Evolutionary conservation across 2,888 invertebrate genomes (phyloP).

Genomic region (Morpho helenor): DNA sequence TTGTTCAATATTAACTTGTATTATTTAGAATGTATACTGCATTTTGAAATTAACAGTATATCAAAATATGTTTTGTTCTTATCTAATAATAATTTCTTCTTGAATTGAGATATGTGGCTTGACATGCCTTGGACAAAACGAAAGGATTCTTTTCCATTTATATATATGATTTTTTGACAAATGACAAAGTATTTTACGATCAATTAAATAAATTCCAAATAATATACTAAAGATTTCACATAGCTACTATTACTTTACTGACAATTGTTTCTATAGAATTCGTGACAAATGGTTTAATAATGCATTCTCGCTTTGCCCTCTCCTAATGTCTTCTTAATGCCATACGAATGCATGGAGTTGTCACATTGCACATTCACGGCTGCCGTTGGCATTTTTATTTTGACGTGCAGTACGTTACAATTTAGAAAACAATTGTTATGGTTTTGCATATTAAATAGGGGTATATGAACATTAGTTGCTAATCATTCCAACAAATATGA

Average conservation of each 20-base stretch:
- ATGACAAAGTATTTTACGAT: too few relatives aligned
- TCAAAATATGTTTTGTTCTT: too few relatives aligned
- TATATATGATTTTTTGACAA: too few relatives aligned
- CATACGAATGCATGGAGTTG: conserved; percentile 68
- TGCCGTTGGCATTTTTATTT: conserved; percentile 48
- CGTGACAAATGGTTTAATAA: conserved; percentile 68
- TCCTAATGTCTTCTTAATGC: conserved; percentile 76
- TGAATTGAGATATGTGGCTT: too few relatives aligned
- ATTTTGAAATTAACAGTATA: too few relatives aligned
- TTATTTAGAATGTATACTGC: too few relatives aligned
- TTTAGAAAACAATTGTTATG: conserved; percentile 36
- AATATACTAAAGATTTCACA: too few relatives aligned
- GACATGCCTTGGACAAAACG: too few relatives aligned
- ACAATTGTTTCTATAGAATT: conserved; percentile 10
- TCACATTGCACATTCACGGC: conserved; percentile 66
- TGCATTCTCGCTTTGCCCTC: conserved; percentile 55
- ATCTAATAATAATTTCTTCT: too few relatives aligned
- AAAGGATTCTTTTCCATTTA: too few relatives aligned
- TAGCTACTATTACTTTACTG: neutral
- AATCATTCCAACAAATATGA: conserved; percentile 16
- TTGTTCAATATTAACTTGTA: too few relatives aligned
- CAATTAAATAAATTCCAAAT: too few relatives aligned
- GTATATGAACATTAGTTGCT: conserved; percentile 2
- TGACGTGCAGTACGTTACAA: conserved; percentile 26
- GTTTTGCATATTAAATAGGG: conserved; percentile 26